phyloP scores from a whole-genome alignment of 2,797 vertebrate genomes.

The Gambelia wislizenii region DNA sequence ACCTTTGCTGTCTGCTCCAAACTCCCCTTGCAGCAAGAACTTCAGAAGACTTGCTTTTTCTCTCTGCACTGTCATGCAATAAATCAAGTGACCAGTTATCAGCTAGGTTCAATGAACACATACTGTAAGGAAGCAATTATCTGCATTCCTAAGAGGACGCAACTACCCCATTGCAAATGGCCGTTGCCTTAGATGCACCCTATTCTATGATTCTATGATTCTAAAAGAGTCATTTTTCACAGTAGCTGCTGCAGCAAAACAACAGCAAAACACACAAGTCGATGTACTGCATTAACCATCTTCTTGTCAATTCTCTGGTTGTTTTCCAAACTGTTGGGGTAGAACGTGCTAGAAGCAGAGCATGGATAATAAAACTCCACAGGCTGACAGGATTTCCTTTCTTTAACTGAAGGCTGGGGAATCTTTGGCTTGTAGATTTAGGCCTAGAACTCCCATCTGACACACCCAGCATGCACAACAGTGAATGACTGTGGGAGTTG shows the following conservation, averaged over 20 bases:
- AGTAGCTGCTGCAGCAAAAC: background rate
- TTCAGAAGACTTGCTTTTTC: slow-evolving; percentile 20
- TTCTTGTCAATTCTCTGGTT: background rate
- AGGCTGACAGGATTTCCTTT: background rate
- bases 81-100: background rate
- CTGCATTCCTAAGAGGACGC: accelerated
- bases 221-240: background rate
- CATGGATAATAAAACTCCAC: background rate
- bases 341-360: background rate
- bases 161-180: background rate
- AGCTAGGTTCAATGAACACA: background rate
- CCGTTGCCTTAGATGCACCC: background rate
- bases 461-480: background rate
- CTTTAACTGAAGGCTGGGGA: background rate
- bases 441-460: background rate
- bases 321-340: background rate
- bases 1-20: slow-evolving; percentile 40
- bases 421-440: background rate
- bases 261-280: background rate
- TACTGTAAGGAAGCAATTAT: background rate
- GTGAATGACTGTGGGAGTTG: background rate
- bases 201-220: too few relatives aligned
- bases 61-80: background rate
- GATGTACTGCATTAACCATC: background rate
- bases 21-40: slow-evolving; percentile 8